phyloP scores from a whole-genome alignment of 2,888 invertebrate species.

The Clusia tigrina region DNA sequence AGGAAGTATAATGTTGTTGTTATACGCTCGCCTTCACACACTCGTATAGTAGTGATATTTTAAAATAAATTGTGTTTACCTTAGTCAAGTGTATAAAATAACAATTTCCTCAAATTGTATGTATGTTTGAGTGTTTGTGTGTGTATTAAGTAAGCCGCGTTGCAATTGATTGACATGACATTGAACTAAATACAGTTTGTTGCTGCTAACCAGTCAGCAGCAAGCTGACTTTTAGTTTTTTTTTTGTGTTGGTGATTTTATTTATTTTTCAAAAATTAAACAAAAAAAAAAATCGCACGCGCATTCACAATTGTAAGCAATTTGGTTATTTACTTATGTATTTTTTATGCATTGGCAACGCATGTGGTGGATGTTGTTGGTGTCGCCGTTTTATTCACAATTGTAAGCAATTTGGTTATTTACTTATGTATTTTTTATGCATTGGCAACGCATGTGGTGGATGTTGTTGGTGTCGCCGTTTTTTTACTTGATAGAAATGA shows the following conservation, averaged over 20 bases:
- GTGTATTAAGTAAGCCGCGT: neutral
- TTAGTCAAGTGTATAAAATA: neutral
- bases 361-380: neutral
- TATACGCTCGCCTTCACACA: too few relatives aligned
- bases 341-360: neutral
- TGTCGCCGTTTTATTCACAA: neutral
- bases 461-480: neutral
- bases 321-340: too few relatives aligned
- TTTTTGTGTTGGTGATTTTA: conserved; percentile 1
- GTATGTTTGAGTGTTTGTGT: too few relatives aligned
- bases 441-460: neutral
- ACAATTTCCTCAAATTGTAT: neutral
- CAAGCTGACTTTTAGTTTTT: neutral
- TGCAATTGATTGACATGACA: conserved; percentile 40
- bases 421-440: too few relatives aligned
- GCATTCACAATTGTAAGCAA: neutral
- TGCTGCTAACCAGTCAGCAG: neutral
- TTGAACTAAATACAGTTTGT: conserved; percentile 41
- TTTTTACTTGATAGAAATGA: neutral
- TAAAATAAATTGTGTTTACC: too few relatives aligned
- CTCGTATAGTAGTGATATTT: too few relatives aligned
- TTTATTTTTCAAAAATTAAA: neutral
- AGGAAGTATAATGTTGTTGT: too few relatives aligned
- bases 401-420: too few relatives aligned
- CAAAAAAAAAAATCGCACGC: neutral